These are phyloP conservation scores for Allygus modestus DNA, from an alignment of 2,888 invertebrate genomes.

Conservation along the genomic window DNA sequence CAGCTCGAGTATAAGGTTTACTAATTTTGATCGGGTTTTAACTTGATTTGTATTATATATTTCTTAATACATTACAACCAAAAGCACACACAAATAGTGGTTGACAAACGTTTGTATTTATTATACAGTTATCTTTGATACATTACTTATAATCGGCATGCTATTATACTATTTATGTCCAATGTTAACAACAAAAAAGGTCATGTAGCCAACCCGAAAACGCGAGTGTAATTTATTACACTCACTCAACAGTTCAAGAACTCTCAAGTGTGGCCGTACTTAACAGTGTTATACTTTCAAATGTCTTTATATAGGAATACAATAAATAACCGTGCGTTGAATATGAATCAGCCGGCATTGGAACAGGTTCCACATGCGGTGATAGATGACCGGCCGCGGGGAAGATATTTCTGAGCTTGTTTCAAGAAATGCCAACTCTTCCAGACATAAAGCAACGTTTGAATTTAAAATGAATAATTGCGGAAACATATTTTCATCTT, in stretches of 20 bases:
- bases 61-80: too few species aligned
- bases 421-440: slow-evolving; percentile 21
- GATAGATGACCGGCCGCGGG: neutral
- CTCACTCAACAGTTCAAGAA: neutral
- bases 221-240: neutral
- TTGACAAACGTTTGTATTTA: too few species aligned
- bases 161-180: too few species aligned
- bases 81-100: too few species aligned
- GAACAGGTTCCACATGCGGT: slow-evolving; percentile 10
- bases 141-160: too few species aligned
- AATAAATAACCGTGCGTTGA: neutral
- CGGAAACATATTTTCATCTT: neutral
- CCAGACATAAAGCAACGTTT: neutral
- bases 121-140: too few species aligned
- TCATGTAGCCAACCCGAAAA: neutral
- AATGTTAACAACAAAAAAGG: too few species aligned
- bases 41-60: too few species aligned
- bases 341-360: slow-evolving; percentile 21
- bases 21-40: too few species aligned
- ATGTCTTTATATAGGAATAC: slow-evolving; percentile 32
- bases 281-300: slow-evolving; percentile 28
- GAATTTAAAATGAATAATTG: neutral
- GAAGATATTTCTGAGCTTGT: neutral
- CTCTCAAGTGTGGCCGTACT: slow-evolving; percentile 19
- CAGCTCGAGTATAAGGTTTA: too few species aligned